These are phyloP conservation scores for Lipotes vexillifer DNA, from an alignment of 2,113 vertebrate genomes.

Conservation along the genomic window DNA sequence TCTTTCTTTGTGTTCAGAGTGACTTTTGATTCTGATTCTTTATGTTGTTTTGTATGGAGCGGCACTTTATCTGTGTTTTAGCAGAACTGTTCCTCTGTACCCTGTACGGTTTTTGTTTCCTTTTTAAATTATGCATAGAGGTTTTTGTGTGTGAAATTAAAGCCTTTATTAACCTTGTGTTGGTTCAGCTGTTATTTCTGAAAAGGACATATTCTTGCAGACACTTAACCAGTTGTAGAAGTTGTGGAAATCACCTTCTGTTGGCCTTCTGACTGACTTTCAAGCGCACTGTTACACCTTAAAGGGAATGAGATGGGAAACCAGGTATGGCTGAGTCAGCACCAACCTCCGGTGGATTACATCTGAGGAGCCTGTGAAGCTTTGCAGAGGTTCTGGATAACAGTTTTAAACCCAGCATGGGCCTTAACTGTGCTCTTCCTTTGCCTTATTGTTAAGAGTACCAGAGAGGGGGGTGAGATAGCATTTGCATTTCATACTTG, in stretches of 20 bases:
- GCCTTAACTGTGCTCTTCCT: neutral
- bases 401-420: neutral
- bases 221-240: neutral
- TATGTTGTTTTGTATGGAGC: conserved; percentile 76
- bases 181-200: conserved; percentile 68
- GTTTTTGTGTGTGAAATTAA: conserved; percentile 82
- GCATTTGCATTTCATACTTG: neutral
- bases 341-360: neutral
- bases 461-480: neutral
- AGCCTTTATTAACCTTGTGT: conserved; percentile 82
- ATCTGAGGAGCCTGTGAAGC: neutral
- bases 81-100: conserved; percentile 83
- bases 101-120: conserved; percentile 67
- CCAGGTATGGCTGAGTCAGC: neutral
- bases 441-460: neutral
- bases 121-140: conserved; percentile 83
- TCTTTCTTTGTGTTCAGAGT: conserved; percentile 64
- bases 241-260: neutral
- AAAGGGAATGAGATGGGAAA: neutral
- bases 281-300: neutral
- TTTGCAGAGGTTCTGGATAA: neutral
- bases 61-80: conserved; percentile 86
- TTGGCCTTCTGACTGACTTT: neutral
- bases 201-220: neutral
- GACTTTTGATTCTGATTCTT: conserved; percentile 72